A percentile compares a stretch with the other conserved stretches of the same genome.
phyloP scores from a whole-genome alignment of 2,888 invertebrate species.

The Sarcophaga variegata region DNA sequence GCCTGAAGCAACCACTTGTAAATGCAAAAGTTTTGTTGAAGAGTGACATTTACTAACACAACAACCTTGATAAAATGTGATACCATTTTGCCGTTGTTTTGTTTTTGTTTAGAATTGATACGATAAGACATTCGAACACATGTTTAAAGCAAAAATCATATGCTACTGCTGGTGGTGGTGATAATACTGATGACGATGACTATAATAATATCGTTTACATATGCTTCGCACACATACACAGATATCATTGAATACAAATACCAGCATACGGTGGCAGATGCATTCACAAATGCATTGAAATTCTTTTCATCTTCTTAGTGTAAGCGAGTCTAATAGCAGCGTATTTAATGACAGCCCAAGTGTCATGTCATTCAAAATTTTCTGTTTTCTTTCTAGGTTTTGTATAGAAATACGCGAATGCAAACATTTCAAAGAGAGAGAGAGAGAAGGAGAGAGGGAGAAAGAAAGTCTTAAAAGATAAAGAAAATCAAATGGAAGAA shows the following conservation, averaged over 20 bases:
- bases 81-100: neutral
- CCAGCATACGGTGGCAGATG: neutral
- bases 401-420: no score
- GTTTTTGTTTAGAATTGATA: neutral
- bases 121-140: neutral
- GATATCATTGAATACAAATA: neutral
- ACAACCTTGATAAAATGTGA: neutral
- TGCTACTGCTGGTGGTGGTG: neutral
- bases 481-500: no score
- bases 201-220: neutral
- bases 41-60: no score
- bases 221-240: no score
- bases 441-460: no score
- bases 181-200: neutral
- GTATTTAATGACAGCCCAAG: slow-evolving; percentile 1
- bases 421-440: no score
- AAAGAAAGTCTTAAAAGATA: no score
- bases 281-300: slow-evolving; percentile 2
- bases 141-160: neutral
- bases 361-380: neutral
- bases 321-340: neutral
- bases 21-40: no score
- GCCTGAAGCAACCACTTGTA: no score
- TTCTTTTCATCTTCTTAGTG: neutral
- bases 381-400: no score